phyloP scores from a whole-genome alignment of 1,140 invertebrate genomes.

The Bradysia coprophila region DNA sequence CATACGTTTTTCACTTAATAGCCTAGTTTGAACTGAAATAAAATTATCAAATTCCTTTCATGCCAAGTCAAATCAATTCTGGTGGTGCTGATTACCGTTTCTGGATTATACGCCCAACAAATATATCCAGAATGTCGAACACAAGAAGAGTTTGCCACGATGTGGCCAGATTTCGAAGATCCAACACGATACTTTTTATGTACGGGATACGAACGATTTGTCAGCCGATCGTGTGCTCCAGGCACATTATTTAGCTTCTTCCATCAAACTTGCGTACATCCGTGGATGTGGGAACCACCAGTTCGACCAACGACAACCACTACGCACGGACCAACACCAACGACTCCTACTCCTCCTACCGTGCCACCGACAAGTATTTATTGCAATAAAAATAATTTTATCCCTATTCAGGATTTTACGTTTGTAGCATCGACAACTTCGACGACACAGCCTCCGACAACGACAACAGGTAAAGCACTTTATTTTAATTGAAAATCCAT shows the following conservation, averaged over 20 bases:
- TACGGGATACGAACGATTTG: neutral
- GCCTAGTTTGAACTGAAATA: too few relatives aligned
- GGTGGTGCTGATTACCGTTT: neutral
- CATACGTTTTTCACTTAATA: too few relatives aligned
- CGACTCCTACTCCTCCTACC: conserved; percentile 10
- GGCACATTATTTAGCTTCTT: neutral
- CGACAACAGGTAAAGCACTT: too few relatives aligned
- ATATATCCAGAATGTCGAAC: neutral
- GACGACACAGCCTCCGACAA: too few relatives aligned
- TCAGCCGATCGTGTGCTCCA: neutral
- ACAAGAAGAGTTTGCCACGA: neutral
- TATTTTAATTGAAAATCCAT: too few relatives aligned
- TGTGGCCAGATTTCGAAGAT: conserved; percentile 2
- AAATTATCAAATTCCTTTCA: too few relatives aligned
- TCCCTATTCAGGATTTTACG: too few relatives aligned
- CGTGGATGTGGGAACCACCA: conserved; percentile 5
- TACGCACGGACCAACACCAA: conserved; percentile 10
- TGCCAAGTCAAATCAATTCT: too few relatives aligned
- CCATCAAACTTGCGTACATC: conserved; percentile 8
- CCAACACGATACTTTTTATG: neutral
- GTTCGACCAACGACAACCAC: conserved; percentile 9
- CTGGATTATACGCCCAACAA: neutral
- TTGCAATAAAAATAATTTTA: too few relatives aligned
- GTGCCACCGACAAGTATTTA: too few relatives aligned
- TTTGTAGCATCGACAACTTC: too few relatives aligned